Conservation (phyloP, 1,140 invertebrate species). For the Platorchestia sp. region DNA sequence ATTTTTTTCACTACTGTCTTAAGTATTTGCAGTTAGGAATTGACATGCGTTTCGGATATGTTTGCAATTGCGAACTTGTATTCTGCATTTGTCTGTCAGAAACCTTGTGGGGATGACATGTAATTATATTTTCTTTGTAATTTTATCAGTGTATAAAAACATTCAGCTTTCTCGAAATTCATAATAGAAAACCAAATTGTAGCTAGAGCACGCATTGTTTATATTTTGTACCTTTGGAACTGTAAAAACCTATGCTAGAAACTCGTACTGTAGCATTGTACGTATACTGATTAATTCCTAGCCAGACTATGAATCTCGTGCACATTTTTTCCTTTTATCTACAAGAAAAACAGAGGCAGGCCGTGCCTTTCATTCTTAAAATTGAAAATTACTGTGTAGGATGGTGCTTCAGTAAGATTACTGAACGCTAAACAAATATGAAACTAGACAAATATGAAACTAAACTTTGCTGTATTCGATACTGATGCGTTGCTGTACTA, state of each 20-base stretch:
- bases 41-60: neutral
- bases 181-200: neutral
- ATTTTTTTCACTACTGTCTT: neutral
- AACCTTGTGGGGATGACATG: neutral
- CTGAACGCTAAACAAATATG: no score
- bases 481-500: neutral
- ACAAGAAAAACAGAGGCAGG: neutral
- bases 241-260: no score
- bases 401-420: neutral
- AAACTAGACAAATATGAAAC: no score
- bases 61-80: neutral
- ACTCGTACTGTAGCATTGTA: no score
- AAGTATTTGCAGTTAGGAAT: neutral
- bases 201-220: neutral
- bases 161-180: neutral
- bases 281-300: no score
- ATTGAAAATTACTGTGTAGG: neutral
- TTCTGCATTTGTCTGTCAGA: neutral
- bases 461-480: neutral
- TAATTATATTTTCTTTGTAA: neutral
- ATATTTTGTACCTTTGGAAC: neutral
- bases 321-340: no score
- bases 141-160: neutral
- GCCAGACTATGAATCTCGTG: no score
- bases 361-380: neutral